Base-by-base conservation (phyloP, 2,113 vertebrate species). In the Apus apus region DNA sequence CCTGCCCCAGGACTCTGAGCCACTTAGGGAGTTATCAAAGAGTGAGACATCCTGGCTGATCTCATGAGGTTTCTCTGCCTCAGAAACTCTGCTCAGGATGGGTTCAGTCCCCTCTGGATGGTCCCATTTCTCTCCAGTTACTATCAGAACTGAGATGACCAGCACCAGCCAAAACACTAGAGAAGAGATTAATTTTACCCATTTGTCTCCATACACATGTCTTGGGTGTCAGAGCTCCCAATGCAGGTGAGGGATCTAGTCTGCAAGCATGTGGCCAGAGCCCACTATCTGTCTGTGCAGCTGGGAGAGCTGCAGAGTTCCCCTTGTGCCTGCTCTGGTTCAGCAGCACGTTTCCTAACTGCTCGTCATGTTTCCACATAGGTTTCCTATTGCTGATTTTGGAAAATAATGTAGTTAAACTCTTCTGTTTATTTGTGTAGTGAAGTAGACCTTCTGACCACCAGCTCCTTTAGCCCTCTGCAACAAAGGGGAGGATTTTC, bases 401-500 rank as follows among this genome's bases (percentile, higher is more conserved):
- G 76, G 86, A 89, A 73, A 92, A 86, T 54, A 81, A 66, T 23
- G 80, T 32, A 23, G 50, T 82, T 71, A 85, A 96, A 89, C 73
- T 90, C 79, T 57, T 78, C 53, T 92, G 88, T 95, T 95, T 97
- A 96, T 97, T 97, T 97, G 80, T 87, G 58, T 72, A 96, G 80
- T 66, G 91, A 72, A 92, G 40, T 13, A 94, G 86, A 89, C 54
- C 85, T 92, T 89, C 90, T 96, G 95, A 93, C 83, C 87, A 96
- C 84, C 80, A 67, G 79, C 74, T 88, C 79, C 87, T 95, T 95
- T 26, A 93, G 95, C 85, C 96, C 67, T 74, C 80, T 91, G 93
- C 84, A 97, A 97, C 91, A 95, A 97, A 94, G 79, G 88, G 86
- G 96, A 97, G 96, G 97, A 97, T 98, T 97, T 98, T 96, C 93